Base-by-base conservation (phyloP, 2,888 invertebrate genomes). In the Magallana nippona region DNA sequence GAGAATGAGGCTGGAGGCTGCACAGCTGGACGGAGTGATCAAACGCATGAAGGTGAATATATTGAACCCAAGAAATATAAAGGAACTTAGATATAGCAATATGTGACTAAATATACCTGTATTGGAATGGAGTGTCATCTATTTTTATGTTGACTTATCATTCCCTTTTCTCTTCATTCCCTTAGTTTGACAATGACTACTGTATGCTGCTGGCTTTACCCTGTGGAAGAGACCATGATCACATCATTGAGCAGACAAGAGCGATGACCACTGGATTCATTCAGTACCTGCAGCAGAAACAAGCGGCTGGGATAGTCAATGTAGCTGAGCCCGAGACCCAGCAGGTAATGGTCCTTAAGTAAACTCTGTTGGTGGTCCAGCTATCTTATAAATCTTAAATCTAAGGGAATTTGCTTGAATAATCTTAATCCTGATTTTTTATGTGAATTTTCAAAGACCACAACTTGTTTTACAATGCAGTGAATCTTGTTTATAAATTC, bases 301-400 rank as follows among this genome's bases (percentile, higher is more conserved):
- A 98, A 95, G 99, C 99, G 86, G 99, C 99, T 90, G 99, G 99
- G 91, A 99, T 99, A 93, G 98, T 99, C 91, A 99, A 99, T 95
- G 97, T 98, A 87, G 93, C 94, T 10, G 94, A 97, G 88, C 98
- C 98, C 83, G 98, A 97, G 89, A 91, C 92, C 22, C 91, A 91
- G 83, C 93, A 94, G 93, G 94, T 94, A 84, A 71, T 32, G 5
- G 44, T 44, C 8, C 44, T 44, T 44, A 44, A 44, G 44, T 44
- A 44, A 44, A 44, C 44, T 44, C 44, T 8, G 5, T 8, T 44
- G 5, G 44, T 44, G 5, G 44, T 44, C 44, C 8, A 44, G 44
- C 44, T 44, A 44, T 44, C 8, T 44, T 44, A 44, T 44, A 44
- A 44, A 44, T 5, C 44, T 44, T 44, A 44, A 44, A 44, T 5